phyloP scores from a whole-genome alignment of 1,140 invertebrate genomes.

The Metopolophium dirhodum region DNA sequence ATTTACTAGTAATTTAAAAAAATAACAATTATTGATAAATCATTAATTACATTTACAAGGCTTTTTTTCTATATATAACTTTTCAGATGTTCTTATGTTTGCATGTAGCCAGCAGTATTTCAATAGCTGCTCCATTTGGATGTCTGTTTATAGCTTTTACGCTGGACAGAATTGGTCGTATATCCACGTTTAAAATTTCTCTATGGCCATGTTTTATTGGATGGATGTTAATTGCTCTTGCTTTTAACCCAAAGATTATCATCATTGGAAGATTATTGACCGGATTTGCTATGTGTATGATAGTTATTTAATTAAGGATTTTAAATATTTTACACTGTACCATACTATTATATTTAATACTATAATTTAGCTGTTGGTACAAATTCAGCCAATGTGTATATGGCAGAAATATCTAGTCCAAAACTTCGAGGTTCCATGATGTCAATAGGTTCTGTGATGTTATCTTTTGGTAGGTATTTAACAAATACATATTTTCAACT shows the following conservation, averaged over 20 bases:
- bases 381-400: slow-evolving; percentile 70
- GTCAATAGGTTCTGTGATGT: slow-evolving; percentile 66
- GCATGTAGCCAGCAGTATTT: slow-evolving; percentile 67
- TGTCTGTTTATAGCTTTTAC: slow-evolving; percentile 67
- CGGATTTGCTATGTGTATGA: slow-evolving; percentile 67
- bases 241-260: slow-evolving; percentile 65
- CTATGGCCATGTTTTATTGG: slow-evolving; percentile 70
- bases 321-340: not conserved
- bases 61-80: slow-evolving; percentile 9
- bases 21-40: not conserved
- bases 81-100: slow-evolving; percentile 58
- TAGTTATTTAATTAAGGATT: not conserved
- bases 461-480: slow-evolving; percentile 64
- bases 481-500: not conserved
- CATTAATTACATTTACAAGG: not conserved
- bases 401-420: slow-evolving; percentile 69
- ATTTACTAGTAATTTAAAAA: not conserved
- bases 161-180: slow-evolving; percentile 71
- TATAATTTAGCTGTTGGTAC: slow-evolving; percentile 65
- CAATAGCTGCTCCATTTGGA: slow-evolving; percentile 67
- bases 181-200: slow-evolving; percentile 69
- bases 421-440: slow-evolving; percentile 69
- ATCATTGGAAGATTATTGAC: slow-evolving; percentile 71
- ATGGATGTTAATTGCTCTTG: slow-evolving; percentile 69
- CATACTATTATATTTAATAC: not conserved